Base-by-base conservation (phyloP, 2,888 invertebrate species). In the Brachyptera putata region DNA sequence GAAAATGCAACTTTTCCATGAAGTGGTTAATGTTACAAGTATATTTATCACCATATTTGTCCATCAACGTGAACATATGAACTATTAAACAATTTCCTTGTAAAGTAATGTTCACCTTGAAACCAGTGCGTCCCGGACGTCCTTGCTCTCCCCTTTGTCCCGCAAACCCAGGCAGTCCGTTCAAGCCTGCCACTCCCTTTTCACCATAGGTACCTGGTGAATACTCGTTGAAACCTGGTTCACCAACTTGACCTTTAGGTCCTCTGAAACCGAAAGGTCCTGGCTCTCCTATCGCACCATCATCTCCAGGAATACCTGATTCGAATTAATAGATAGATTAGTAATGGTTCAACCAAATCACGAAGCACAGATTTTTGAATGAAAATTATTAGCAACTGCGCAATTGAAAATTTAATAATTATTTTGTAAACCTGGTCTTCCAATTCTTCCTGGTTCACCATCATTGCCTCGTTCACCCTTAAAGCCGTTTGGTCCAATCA, bases 61-160 rank as follows among this genome's bases (percentile, higher is more conserved):
- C 5, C 30, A 11, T 5, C 30, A 30, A 30, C 30, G 30, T 7
- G 30, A 11, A 30, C 5, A 30, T 5, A 5, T 30, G n/a, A n/a
- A n/a, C n/a, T n/a, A n/a, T n/a, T n/a, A n/a, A n/a, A n/a, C n/a
- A n/a, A n/a, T n/a, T n/a, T n/a, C n/a, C n/a, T n/a, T n/a, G n/a
- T n/a, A n/a, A n/a, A n/a, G n/a, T n/a, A n/a, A 2, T 21, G 41
- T 7, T 46, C 22, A 53, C 53, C 53, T 53, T 53, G 34, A 68
- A 70, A 39, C 87, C 87, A 25, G 68, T 57, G n/a, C 76, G 71
- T 13, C 87, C 86, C 9, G 74, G 70, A 39, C 76, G 77, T 56
- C 84, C 86, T 26, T 66, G 66, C 48, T 79, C 78, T 37, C 84
- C 86, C 65, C 73, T 76, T 1, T 71, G 72, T 9, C 78, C 81